A percentile compares a stretch with the other conserved stretches of the same genome.
Conservation (phyloP, 2,888 invertebrate genomes). For the Hoplodrina ambigua region DNA sequence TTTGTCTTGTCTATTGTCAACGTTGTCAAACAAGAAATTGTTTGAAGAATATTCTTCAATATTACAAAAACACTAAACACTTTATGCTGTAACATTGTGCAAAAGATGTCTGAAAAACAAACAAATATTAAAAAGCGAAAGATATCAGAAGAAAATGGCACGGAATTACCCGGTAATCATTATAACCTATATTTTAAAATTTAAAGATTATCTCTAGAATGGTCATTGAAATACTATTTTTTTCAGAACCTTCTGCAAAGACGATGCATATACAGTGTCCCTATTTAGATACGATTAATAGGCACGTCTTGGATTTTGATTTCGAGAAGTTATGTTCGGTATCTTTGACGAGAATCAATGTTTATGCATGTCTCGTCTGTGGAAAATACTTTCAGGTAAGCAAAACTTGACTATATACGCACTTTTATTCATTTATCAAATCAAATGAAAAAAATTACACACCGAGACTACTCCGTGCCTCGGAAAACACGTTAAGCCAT, state of each 20-base stretch:
- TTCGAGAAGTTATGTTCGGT: conserved; percentile 99
- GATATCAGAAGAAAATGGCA: conserved; percentile 74
- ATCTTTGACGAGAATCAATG: conserved; percentile 99
- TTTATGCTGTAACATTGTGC: background rate
- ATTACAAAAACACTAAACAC: background rate
- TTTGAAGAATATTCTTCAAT: background rate
- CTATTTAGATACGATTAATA: conserved; percentile 99
- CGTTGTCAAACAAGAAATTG: conserved; percentile 36
- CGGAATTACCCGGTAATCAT: conserved; percentile 70
- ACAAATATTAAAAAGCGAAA: conserved; percentile 75
- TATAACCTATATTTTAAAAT: conserved; percentile 62
- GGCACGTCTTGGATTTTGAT: conserved; percentile 99
- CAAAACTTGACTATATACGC: background rate
- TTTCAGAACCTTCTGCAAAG: conserved; percentile 78
- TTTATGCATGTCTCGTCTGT: conserved; percentile 99
- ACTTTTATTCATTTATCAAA: no score
- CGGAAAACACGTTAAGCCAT: no score
- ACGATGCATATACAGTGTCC: conserved; percentile 94
- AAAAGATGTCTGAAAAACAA: conserved; percentile 70
- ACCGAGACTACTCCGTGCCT: no score
- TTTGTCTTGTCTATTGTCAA: conserved; percentile 9
- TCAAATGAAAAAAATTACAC: no score
- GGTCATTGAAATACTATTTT: background rate
- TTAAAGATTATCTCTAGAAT: background rate
- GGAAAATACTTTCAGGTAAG: conserved; percentile 97